Conservation (phyloP, 2,888 invertebrate genomes). For the Chironomus tentans region DNA sequence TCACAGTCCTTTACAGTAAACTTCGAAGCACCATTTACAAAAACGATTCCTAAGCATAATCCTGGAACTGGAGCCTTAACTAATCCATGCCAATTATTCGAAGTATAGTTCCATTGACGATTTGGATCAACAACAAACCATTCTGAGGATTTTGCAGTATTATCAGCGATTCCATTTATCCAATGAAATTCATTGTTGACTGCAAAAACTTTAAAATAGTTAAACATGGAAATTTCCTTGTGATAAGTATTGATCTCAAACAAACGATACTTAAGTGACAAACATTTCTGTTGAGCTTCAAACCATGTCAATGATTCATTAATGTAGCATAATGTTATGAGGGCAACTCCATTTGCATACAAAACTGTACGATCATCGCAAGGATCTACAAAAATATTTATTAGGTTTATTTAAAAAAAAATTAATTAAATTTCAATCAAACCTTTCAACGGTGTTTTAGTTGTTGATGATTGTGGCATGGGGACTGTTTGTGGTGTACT, state of each 20-base stretch:
- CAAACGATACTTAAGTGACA: neutral
- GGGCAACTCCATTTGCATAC: neutral
- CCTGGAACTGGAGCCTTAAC: neutral
- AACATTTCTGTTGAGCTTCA: neutral
- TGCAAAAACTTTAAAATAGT: neutral
- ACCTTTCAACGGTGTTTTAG: neutral
- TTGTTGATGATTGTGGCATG: neutral
- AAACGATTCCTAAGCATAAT: neutral
- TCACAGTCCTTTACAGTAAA: neutral
- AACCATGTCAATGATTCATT: neutral
- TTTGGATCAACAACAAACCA: neutral
- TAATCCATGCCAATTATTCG: neutral
- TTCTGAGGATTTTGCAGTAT: neutral
- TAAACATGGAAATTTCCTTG: neutral
- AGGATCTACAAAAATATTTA: neutral
- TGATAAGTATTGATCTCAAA: neutral
- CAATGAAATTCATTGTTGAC: neutral
- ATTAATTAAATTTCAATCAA: neutral
- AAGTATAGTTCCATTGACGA: neutral
- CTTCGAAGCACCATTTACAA: neutral
- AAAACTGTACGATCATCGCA: neutral
- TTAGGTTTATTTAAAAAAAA: too few relatives aligned
- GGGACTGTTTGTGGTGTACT: too few relatives aligned
- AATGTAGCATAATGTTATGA: neutral
- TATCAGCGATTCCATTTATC: neutral